Evolutionary conservation across 2,888 invertebrate genomes (phyloP).

Genomic region (Aphodius granarius): DNA sequence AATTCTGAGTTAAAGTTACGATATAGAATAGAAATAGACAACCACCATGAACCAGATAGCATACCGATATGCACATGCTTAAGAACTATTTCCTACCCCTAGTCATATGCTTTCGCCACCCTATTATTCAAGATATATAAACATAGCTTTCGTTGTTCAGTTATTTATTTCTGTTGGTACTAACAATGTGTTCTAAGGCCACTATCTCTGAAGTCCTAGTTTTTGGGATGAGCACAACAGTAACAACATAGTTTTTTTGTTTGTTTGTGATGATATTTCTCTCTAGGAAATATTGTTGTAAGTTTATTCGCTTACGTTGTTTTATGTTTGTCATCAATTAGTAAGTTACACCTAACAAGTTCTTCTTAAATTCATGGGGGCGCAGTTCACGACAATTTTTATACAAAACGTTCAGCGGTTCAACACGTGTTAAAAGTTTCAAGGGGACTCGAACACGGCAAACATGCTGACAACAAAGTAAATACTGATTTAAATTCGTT

Average conservation of each 20-base stretch:
- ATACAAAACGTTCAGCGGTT: too few species aligned
- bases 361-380: too few species aligned
- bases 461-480: background rate
- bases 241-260: constrained; percentile 8
- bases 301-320: background rate
- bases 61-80: background rate
- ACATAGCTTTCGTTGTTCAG: background rate
- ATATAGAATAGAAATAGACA: background rate
- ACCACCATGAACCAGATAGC: background rate
- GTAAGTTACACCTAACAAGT: background rate
- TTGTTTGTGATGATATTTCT: background rate
- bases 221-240: constrained; percentile 10
- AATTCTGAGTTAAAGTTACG: background rate
- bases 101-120: background rate
- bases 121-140: constrained; percentile 2
- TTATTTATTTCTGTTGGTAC: background rate
- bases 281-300: background rate
- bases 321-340: background rate
- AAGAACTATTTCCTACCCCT: background rate
- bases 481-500: background rate
- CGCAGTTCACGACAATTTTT: too few species aligned
- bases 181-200: constrained; percentile 23
- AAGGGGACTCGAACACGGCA: background rate
- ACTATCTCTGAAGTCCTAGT: constrained; percentile 7
- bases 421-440: too few species aligned